Evolutionary conservation across 2,888 invertebrate genomes (phyloP).

Genomic region (Mimumesa dahlbomi): DNA sequence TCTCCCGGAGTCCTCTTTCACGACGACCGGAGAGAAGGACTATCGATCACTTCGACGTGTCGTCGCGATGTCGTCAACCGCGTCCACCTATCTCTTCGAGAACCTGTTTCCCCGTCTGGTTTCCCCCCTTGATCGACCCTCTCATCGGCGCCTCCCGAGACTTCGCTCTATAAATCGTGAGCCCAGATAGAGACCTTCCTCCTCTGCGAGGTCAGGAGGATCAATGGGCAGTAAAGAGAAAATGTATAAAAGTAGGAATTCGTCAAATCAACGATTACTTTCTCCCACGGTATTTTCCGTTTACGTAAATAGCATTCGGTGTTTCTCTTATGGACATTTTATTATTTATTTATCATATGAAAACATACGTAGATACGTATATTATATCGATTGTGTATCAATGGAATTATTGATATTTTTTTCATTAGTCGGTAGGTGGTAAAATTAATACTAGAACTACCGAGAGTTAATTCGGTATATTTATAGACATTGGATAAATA

Average conservation of each 20-base stretch:
- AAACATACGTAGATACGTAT: no score
- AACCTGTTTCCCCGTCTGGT: constrained; percentile 46
- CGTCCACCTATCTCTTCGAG: constrained; percentile 32
- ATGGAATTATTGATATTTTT: no score
- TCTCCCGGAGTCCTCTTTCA: constrained; percentile 7
- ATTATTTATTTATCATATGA: no score
- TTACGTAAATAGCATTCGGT: no score
- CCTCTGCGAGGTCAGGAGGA: neutral
- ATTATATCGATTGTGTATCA: no score
- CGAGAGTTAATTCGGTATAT: no score
- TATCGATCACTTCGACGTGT: constrained; percentile 66
- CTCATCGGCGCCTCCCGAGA: constrained; percentile 25
- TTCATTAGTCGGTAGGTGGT: no score
- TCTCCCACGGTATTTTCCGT: neutral
- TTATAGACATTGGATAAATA: no score
- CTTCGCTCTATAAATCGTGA: constrained; percentile 28
- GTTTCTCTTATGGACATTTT: no score
- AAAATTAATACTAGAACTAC: no score
- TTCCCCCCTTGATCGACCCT: constrained; percentile 32
- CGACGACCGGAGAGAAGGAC: constrained; percentile 36
- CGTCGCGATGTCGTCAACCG: constrained; percentile 59
- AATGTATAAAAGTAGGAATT: constrained; percentile 4
- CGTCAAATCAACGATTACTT: neutral
- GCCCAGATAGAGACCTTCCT: constrained; percentile 10
- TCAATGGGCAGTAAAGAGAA: constrained; percentile 7